A percentile compares a stretch with the other conserved stretches of the same genome.
Conservation (phyloP, 2,113 vertebrate genomes). For the Hypanus sabinus region DNA sequence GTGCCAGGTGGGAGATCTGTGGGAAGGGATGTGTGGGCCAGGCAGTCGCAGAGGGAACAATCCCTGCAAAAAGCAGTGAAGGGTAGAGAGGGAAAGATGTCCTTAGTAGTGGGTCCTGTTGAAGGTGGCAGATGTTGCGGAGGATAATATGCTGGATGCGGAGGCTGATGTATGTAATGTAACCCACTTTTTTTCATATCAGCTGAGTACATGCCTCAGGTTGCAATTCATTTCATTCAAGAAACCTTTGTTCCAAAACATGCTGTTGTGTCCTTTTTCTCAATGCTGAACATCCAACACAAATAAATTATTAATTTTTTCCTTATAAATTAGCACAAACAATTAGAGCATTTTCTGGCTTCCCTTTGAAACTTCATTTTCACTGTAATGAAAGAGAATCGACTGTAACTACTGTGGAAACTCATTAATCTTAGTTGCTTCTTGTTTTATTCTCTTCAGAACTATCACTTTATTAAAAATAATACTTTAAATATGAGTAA, state of each 20-base stretch:
- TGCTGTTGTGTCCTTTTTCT: neutral
- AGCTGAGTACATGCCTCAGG: neutral
- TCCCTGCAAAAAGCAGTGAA: too few relatives aligned
- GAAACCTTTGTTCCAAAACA: neutral
- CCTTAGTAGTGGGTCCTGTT: too few relatives aligned
- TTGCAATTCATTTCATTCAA: neutral
- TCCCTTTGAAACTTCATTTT: conserved; percentile 11
- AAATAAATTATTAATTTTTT: conserved; percentile 27
- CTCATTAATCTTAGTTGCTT: conserved; percentile 2
- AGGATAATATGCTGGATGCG: too few relatives aligned
- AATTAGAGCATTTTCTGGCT: neutral
- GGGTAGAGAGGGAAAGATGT: too few relatives aligned
- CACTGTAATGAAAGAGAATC: neutral
- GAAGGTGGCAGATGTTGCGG: too few relatives aligned
- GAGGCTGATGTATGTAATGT: too few relatives aligned
- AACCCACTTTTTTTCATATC: neutral
- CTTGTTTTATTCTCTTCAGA: neutral
- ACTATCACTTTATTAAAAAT: neutral
- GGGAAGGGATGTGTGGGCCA: too few relatives aligned
- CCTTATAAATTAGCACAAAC: neutral
- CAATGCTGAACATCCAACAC: neutral
- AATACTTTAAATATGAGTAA: neutral
- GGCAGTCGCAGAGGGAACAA: too few relatives aligned
- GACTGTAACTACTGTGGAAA: neutral
- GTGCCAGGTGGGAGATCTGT: too few relatives aligned